Conservation (phyloP, 2,888 invertebrate genomes). For the Ctenicera cuprea region DNA sequence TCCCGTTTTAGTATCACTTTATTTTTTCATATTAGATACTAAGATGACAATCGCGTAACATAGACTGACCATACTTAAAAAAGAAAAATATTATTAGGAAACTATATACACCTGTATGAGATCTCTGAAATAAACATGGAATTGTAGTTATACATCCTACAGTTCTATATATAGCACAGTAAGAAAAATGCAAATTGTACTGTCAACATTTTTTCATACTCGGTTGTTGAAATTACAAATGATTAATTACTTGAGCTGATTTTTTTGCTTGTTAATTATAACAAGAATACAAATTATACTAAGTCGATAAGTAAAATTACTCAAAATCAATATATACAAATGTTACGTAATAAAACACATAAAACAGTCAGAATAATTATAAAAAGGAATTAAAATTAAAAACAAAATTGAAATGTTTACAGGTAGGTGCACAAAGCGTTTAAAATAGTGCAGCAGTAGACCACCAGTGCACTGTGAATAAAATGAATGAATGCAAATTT, state of each 20-base stretch:
- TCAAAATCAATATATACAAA: conserved; percentile 40
- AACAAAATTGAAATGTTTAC: neutral
- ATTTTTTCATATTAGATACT: conserved; percentile 70
- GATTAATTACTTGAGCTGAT: conserved; percentile 39
- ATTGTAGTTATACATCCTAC: conserved; percentile 55
- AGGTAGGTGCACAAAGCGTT: conserved; percentile 46
- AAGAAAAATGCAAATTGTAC: conserved; percentile 35
- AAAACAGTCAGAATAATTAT: conserved; percentile 41
- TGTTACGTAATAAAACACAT: conserved; percentile 30
- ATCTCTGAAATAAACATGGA: conserved; percentile 61
- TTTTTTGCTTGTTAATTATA: conserved; percentile 28
- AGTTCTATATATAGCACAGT: conserved; percentile 39
- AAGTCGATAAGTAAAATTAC: conserved; percentile 20
- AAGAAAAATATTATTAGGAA: conserved; percentile 60
- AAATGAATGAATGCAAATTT: neutral
- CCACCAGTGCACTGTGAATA: conserved; percentile 40
- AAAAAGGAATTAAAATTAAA: conserved; percentile 27
- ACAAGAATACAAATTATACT: conserved; percentile 33
- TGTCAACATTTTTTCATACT: conserved; percentile 23
- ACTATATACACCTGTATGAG: conserved; percentile 61
- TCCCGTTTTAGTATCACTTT: conserved; percentile 65
- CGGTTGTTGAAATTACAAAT: conserved; percentile 33
- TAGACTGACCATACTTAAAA: conserved; percentile 71
- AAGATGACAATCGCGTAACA: conserved; percentile 66
- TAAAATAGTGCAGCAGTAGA: conserved; percentile 45